Evolutionary conservation across 2,888 invertebrate species (phyloP), one percentile per base, ranked within the genome.

Genomic region (Pecten maximus): DNA sequence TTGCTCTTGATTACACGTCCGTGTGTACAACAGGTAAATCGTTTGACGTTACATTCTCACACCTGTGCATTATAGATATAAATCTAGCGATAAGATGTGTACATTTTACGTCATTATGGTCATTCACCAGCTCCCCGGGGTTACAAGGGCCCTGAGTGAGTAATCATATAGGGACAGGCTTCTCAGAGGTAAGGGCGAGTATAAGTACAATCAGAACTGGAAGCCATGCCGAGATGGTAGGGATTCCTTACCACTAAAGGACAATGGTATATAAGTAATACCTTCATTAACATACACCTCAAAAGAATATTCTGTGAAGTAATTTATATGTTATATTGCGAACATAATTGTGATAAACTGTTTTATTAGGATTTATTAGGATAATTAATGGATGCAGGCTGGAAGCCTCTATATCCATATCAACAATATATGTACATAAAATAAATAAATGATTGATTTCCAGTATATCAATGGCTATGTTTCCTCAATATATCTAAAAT

Each of bases 1-100:
- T 74, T 28, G 74, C 74, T 74, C 74, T 74, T 74, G 74, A 74
- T 74, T 74, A 35, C 35, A 74, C 0, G 35, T 35, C 19, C 19
- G 35, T 74, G 35, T 74, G 28, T 74, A 74, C 74, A 74, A 74
- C 74, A 35, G 28, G 35, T 74, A 6, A 10, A 35, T 74, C 10
- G 35, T 74, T 28, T 74, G 74, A 74, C 74, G 74, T 74, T 1
- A 35, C 3, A n/a, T 74, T 74, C 28, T 74, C 28, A 74, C 74
- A 74, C 74, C 35, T 74, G 28, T 74, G 74, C 74, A 74, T 74
- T 74, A 74, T 8, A 35, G 74, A 74, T 74, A 28, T 74, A 74
- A 35, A 74, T 74, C 28, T 74, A 10, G 8, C 2, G 74, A 35
- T 74, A 74, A 74, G 35, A 35, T 28, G 28, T 28, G 74, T 74